phyloP scores from a whole-genome alignment of 2,797 vertebrate species.

The Coracias cyanogaster region DNA sequence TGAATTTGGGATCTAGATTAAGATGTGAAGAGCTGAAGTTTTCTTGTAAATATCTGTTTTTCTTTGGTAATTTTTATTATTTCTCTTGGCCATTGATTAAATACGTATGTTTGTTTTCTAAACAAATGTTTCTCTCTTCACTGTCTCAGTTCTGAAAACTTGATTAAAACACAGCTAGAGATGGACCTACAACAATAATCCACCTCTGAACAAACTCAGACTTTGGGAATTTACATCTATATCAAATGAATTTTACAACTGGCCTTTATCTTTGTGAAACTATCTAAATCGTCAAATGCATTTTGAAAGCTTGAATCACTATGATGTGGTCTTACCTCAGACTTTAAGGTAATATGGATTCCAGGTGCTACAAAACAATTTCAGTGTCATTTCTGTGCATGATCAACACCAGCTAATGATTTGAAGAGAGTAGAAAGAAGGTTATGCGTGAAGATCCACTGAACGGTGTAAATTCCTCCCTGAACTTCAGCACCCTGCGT shows the following conservation, averaged over 20 bases:
- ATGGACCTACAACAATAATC: not conserved
- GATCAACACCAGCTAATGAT: not conserved
- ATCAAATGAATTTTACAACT: not conserved
- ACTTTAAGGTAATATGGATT: not conserved
- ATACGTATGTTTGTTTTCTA: not conserved
- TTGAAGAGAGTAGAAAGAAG: not conserved
- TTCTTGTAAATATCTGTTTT: not conserved
- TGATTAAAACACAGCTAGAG: not conserved
- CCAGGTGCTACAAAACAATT: not conserved
- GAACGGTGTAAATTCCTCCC: not conserved
- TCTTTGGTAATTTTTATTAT: not conserved
- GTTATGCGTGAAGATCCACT: not conserved
- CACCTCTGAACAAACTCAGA: not conserved
- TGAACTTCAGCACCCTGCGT: fast-evolving
- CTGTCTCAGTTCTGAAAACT: not conserved
- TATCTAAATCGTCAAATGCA: not conserved
- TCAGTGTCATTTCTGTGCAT: not conserved
- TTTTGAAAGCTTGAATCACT: not conserved
- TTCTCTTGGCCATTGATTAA: not conserved
- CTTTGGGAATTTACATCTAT: not conserved
- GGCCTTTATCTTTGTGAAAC: not conserved
- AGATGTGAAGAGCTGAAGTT: not conserved
- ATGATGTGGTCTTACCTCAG: not conserved
- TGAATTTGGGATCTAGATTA: not conserved
- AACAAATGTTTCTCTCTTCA: not conserved